A percentile compares a stretch with the other conserved stretches of the same genome.
These are phyloP conservation scores for Bubo blakistoni DNA, from an alignment of 2,113 vertebrate species.

Conservation along the genomic window DNA sequence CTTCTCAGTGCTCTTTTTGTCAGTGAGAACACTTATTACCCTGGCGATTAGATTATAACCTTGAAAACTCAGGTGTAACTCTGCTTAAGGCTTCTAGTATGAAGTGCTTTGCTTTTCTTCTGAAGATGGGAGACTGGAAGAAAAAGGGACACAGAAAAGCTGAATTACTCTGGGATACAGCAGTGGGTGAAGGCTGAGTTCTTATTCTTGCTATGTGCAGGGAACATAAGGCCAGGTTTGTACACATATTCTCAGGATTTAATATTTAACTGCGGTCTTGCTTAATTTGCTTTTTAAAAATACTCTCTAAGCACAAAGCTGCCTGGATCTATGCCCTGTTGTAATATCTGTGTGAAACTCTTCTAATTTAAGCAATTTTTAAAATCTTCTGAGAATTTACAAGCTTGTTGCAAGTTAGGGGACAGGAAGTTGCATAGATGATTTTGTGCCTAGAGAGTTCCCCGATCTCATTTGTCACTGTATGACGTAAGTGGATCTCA, in stretches of 20 bases:
- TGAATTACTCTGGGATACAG: neutral
- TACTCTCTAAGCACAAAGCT: neutral
- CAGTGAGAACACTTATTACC: neutral
- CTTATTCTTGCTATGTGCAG: neutral
- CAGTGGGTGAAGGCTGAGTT: neutral
- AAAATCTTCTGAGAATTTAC: neutral
- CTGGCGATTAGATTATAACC: fast-evolving
- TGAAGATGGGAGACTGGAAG: neutral
- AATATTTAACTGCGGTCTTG: neutral
- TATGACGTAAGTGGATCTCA: neutral
- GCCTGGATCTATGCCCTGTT: neutral
- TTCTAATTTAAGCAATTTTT: neutral
- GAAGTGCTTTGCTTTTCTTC: neutral
- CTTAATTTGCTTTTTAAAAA: neutral
- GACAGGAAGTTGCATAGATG: neutral
- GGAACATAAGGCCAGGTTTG: neutral
- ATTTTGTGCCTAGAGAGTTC: neutral
- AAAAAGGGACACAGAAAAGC: neutral
- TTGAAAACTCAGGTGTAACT: neutral
- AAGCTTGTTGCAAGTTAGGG: neutral
- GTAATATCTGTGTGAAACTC: neutral
- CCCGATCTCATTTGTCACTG: neutral
- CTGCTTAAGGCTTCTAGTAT: neutral
- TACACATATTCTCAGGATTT: neutral
- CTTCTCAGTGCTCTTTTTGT: neutral